phyloP scores from a whole-genome alignment of 2,113 vertebrate species.

The Sebastes schlegelii region DNA sequence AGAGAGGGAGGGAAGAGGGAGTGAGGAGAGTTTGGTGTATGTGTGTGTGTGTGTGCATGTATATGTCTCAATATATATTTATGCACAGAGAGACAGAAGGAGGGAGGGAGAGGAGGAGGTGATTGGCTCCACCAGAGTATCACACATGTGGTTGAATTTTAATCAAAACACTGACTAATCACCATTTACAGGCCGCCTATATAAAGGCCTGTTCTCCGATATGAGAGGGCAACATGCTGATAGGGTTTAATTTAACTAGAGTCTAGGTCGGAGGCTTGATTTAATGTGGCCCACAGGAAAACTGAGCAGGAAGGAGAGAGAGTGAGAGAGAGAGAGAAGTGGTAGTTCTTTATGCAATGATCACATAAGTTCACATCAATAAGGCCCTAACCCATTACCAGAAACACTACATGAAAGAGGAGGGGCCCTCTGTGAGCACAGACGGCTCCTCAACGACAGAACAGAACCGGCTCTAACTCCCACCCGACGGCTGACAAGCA shows the following conservation, averaged over 20 bases:
- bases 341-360: constrained; percentile 71
- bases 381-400: constrained; percentile 67
- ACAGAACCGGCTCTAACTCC: constrained; percentile 45
- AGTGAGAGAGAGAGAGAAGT: constrained; percentile 29
- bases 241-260: constrained; percentile 76
- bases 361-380: constrained; percentile 76
- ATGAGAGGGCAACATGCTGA: constrained; percentile 78
- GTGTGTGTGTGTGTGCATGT: background rate
- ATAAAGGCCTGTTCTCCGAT: constrained; percentile 71
- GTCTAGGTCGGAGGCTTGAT: constrained; percentile 72
- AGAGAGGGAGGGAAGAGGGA: background rate
- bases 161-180: constrained; percentile 79
- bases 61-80: constrained; percentile 59
- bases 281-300: constrained; percentile 77
- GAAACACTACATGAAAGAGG: constrained; percentile 73
- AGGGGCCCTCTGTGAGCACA: constrained; percentile 43
- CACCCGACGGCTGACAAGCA: constrained; percentile 30
- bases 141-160: constrained; percentile 69
- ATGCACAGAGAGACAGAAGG: constrained; percentile 14
- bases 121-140: constrained; percentile 57
- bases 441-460: constrained; percentile 33
- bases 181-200: constrained; percentile 74
- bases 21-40: background rate
- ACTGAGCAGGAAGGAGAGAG: constrained; percentile 50
- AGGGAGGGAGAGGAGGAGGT: constrained; percentile 31